Percentiles rank a stretch among this genome's conserved stretches.
Conservation (phyloP, 2,797 vertebrate genomes). For the Picus viridis region DNA sequence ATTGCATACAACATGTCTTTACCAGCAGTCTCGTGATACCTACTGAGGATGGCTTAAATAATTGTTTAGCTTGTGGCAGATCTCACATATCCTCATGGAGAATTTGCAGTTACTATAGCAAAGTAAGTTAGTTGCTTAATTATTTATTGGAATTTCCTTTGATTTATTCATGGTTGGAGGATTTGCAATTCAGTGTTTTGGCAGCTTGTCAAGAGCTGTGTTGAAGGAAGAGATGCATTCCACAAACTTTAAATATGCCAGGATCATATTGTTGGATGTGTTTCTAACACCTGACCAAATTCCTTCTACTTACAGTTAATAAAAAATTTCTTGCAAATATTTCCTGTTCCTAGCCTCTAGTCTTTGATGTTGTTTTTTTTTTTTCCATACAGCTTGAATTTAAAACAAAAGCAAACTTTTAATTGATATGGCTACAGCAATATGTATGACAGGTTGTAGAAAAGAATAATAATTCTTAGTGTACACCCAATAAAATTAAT, state of each 20-base stretch:
- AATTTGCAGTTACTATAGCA: conserved; percentile 49
- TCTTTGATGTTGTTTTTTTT: neutral
- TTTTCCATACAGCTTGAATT: neutral
- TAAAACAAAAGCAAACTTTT: neutral
- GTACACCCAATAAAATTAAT: neutral
- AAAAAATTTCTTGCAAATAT: neutral
- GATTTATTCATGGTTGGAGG: conserved; percentile 61
- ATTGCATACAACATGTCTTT: neutral
- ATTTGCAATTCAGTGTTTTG: conserved; percentile 62
- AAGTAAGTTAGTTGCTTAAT: conserved; percentile 46
- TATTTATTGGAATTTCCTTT: conserved; percentile 68
- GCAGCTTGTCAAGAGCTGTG: conserved; percentile 54
- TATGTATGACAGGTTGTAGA: neutral
- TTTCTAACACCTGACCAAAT: conserved; percentile 50
- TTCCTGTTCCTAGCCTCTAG: neutral
- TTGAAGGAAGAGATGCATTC: conserved; percentile 45
- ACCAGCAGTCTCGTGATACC: neutral
- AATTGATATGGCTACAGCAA: neutral
- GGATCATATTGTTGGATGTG: neutral
- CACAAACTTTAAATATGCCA: conserved; percentile 54
- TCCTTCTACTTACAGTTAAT: neutral
- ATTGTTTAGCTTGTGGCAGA: conserved; percentile 15
- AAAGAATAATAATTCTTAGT: neutral
- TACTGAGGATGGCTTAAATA: neutral
- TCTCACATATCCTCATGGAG: conserved; percentile 15